These are phyloP conservation scores for Podarcis raffonei DNA, from an alignment of 2,113 vertebrate species.

Conservation along the genomic window DNA sequence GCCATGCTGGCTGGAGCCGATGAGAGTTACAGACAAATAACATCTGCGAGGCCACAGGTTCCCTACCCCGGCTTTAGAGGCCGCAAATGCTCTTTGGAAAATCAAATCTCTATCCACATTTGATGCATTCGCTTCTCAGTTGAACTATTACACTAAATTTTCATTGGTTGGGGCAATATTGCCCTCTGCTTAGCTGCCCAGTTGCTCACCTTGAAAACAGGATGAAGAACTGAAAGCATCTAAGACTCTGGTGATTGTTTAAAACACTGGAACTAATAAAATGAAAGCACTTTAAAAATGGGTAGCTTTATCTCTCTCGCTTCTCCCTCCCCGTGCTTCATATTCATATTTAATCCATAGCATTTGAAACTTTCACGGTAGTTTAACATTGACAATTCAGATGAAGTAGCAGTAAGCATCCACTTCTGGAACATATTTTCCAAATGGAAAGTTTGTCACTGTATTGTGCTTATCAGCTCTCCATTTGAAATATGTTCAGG, in stretches of 20 bases:
- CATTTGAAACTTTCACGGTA: not conserved
- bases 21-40: too few relatives aligned
- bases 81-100: not conserved
- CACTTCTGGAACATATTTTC: not conserved
- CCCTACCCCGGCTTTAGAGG: too few relatives aligned
- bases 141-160: not conserved
- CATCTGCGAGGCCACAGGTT: too few relatives aligned
- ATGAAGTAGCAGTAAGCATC: not conserved
- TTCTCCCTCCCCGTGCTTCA: not conserved
- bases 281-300: not conserved
- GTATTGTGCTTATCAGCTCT: not conserved
- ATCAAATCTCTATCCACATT: not conserved
- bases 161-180: too few relatives aligned
- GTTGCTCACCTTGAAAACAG: not conserved
- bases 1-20: too few relatives aligned
- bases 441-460: not conserved
- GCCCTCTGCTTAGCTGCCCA: not conserved
- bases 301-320: not conserved
- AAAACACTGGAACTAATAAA: not conserved
- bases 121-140: not conserved
- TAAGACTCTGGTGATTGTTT: not conserved
- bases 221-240: not conserved
- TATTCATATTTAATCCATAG: not conserved
- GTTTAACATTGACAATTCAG: not conserved
- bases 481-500: slow-evolving; percentile 19